Percentiles rank a stretch among this genome's conserved stretches.
Conservation (phyloP, 2,888 invertebrate genomes). For the Smittia aterrima region DNA sequence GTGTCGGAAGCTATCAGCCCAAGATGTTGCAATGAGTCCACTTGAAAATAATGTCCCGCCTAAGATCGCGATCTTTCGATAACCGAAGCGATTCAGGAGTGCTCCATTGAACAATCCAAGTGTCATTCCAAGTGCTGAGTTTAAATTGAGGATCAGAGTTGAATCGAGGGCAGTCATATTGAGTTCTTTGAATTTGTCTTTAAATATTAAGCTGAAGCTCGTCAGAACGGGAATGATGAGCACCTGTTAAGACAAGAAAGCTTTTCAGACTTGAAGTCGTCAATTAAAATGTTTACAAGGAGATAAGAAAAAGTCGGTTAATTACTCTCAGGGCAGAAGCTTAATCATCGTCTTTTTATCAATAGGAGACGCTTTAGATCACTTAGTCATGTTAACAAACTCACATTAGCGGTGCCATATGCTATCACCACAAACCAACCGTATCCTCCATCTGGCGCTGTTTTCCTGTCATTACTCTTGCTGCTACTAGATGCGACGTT, state of each 20-base stretch:
- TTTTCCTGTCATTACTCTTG: not conserved
- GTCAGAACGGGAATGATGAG: conserved; percentile 60
- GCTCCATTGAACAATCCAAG: conserved; percentile 66
- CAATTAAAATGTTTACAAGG: not conserved
- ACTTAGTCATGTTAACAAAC: conserved; percentile 46
- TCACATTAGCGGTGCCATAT: conserved; percentile 65
- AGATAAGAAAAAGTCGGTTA: not conserved
- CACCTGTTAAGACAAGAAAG: conserved; percentile 48
- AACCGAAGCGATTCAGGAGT: conserved; percentile 61
- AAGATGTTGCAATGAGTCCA: conserved; percentile 62
- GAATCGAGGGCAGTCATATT: conserved; percentile 62
- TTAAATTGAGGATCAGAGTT: conserved; percentile 63
- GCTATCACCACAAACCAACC: conserved; percentile 67
- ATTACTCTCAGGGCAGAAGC: not conserved
- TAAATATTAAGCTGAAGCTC: conserved; percentile 66
- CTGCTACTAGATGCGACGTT: not conserved
- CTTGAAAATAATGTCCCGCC: conserved; percentile 58
- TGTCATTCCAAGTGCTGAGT: conserved; percentile 67
- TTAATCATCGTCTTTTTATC: no score
- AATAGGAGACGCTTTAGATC: no score
- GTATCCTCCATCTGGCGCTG: conserved; percentile 63
- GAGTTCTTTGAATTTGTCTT: conserved; percentile 60
- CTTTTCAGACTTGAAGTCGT: not conserved
- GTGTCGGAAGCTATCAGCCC: conserved; percentile 58
- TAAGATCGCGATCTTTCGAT: conserved; percentile 62